Base-by-base conservation (phyloP, 2,888 invertebrate species). In the Brachypalpus laphriformis region DNA sequence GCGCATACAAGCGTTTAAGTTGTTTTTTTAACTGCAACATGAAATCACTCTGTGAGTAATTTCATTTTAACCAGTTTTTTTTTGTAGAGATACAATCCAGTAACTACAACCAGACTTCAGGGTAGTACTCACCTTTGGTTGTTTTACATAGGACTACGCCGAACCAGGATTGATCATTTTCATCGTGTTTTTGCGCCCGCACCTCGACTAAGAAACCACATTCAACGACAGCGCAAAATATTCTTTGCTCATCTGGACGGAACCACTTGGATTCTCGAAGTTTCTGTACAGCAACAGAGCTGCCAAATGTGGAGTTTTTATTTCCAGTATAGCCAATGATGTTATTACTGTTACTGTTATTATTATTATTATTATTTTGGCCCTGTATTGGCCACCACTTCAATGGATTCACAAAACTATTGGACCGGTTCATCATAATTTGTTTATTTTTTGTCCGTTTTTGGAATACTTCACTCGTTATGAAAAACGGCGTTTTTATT, bases 221-320 rank as follows among this genome's bases (percentile, higher is more conserved):
- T 91, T 95, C 95, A 89, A 95, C 93, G 76, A 95, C 95, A 71
- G 95, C 94, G 91, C 95, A 95, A 87, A 96, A 93, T 88, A 95
- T 94, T 89, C 94, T 94, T 89, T 94, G 93, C 92, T 95, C 95
- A 88, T 94, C 94, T 87, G 94, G 94, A 87, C 93, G 94, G 90
- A 95, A 95, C 96, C 96, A 96, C 93, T 95, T 95, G 86, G 95
- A 94, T 90, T 95, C 95, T 87, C 95, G 93, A 87, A 95, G 92
- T 89, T 95, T 95, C 90, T 95, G 95, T 83, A 95, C 95, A 59
- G 95, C 94, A 42, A 95, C 95, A 63, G 95, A 94, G 83, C 94
- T 95, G 82, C 94, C 94, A 90, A 94, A 94, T 85, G 92, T 92
- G 88, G 93, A 81, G 31, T 80, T 76, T 57, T 87, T 87, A 40